phyloP scores from a whole-genome alignment of 1,140 invertebrate genomes.

The Panagrolaimus sp. region DNA sequence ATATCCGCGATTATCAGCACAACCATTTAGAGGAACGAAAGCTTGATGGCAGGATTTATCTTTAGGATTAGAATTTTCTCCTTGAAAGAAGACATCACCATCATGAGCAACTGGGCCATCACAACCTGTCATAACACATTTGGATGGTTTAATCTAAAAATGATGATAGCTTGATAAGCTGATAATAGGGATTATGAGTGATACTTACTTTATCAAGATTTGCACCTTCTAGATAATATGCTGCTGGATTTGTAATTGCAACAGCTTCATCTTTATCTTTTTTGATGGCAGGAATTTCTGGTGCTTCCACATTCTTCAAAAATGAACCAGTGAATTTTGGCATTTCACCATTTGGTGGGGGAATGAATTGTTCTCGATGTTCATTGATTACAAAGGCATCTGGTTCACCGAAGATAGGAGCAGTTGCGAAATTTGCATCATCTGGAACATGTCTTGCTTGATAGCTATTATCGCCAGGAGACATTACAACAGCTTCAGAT shows the following conservation, averaged over 20 bases:
- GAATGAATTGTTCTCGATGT: conserved; percentile 20
- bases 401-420: background rate
- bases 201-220: conserved; percentile 47
- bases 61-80: conserved; percentile 3
- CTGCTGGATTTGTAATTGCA: conserved; percentile 49
- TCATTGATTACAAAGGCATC: conserved; percentile 22
- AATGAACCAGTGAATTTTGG: conserved; percentile 48
- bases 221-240: conserved; percentile 46
- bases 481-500: background rate
- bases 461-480: background rate
- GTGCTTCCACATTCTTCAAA: conserved; percentile 11
- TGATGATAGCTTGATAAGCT: background rate
- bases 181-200: background rate
- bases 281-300: conserved; percentile 2
- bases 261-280: conserved; percentile 1
- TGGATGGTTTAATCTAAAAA: conserved; percentile 44
- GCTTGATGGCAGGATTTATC: conserved; percentile 46
- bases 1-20: conserved; percentile 43
- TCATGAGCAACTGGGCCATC: conserved; percentile 53
- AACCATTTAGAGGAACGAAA: conserved; percentile 54
- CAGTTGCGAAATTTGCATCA: background rate
- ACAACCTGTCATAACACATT: conserved; percentile 49
- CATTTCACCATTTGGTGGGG: conserved; percentile 16
- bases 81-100: conserved; percentile 38
- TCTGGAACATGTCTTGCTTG: background rate